These are phyloP conservation scores for Siniperca obscura DNA, from an alignment of 2,797 vertebrate genomes.

Conservation along the genomic window DNA sequence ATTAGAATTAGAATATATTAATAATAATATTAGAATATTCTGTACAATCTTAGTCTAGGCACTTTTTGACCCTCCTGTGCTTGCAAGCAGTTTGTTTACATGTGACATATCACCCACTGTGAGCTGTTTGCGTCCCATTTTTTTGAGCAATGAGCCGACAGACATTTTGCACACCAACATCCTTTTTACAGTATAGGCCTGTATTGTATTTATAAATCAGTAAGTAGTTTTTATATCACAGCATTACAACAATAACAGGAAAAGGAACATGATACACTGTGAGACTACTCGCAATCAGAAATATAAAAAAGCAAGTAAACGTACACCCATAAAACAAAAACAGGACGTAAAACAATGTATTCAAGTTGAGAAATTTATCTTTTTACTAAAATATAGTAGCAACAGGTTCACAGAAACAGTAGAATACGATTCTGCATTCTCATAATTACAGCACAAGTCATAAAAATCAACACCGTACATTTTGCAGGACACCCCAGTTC, in stretches of 20 bases:
- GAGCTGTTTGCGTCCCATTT: neutral
- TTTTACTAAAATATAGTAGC: constrained; percentile 42
- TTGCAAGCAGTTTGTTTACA: constrained; percentile 48
- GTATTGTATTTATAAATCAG: constrained; percentile 31
- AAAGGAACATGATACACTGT: constrained; percentile 16
- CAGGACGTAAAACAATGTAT: constrained; percentile 21
- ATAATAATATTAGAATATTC: constrained; percentile 63
- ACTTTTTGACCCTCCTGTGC: constrained; percentile 79
- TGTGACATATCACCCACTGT: neutral
- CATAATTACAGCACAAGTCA: constrained; percentile 39
- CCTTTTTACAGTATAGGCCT: constrained; percentile 46
- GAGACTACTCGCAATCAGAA: constrained; percentile 18
- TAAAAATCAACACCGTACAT: constrained; percentile 19
- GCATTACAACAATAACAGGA: constrained; percentile 43
- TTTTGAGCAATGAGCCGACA: constrained; percentile 25
- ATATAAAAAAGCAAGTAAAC: constrained; percentile 25
- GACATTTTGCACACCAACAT: constrained; percentile 32
- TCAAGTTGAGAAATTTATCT: constrained; percentile 19
- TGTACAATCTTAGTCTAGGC: constrained; percentile 81
- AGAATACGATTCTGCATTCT: constrained; percentile 11
- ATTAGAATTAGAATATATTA: too few relatives aligned
- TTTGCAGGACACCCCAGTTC: neutral
- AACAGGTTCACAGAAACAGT: constrained; percentile 53
- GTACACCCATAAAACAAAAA: constrained; percentile 37
- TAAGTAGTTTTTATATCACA: constrained; percentile 41